Conservation (phyloP, 2,888 invertebrate species). For the Lamellibrachia satsuma region DNA sequence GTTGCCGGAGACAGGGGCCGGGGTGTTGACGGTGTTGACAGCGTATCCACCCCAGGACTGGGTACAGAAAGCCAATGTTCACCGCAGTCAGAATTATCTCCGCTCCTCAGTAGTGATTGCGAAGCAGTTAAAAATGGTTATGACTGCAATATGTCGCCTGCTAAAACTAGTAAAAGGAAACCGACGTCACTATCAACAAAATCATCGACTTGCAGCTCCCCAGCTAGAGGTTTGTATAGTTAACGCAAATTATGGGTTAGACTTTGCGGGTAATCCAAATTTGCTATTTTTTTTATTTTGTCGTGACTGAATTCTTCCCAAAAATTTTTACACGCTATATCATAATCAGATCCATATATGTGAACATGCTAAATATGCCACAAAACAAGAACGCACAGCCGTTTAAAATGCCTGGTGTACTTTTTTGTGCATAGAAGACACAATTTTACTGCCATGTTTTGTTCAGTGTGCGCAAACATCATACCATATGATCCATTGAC, state of each 20-base stretch:
- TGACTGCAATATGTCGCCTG: conserved; percentile 17
- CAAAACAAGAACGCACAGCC: too few relatives aligned
- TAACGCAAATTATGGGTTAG: too few relatives aligned
- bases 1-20: neutral
- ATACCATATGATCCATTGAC: too few relatives aligned
- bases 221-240: conserved; percentile 34
- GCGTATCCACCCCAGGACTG: neutral
- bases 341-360: too few relatives aligned
- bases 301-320: too few relatives aligned
- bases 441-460: too few relatives aligned
- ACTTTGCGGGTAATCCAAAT: neutral
- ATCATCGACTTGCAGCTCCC: conserved; percentile 35
- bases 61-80: neutral
- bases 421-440: too few relatives aligned
- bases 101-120: neutral
- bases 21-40: neutral
- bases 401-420: too few relatives aligned
- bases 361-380: too few relatives aligned
- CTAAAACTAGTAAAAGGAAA: neutral
- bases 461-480: too few relatives aligned
- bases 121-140: neutral
- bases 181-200: neutral
- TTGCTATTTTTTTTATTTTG: neutral
- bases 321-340: too few relatives aligned
- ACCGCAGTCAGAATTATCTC: neutral